Conservation (phyloP, 2,888 invertebrate genomes). For the Thymelicus acteon region DNA sequence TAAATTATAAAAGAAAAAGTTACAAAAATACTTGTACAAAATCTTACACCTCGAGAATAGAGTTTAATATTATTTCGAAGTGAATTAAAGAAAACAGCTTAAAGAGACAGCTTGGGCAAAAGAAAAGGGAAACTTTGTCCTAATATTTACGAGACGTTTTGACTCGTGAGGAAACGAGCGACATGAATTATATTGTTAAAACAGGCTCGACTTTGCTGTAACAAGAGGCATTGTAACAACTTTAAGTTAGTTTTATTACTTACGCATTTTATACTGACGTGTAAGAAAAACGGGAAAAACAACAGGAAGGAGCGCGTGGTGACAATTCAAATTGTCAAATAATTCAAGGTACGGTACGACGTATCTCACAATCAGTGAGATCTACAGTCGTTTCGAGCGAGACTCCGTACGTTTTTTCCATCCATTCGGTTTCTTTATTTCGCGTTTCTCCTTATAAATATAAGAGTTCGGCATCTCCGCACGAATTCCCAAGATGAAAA, state of each 20-base stretch:
- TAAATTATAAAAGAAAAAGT: constrained; percentile 25
- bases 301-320: constrained; percentile 62
- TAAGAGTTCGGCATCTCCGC: constrained; percentile 76
- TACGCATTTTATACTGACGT: constrained; percentile 59
- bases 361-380: constrained; percentile 81
- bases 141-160: constrained; percentile 46
- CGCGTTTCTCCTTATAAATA: constrained; percentile 77
- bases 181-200: constrained; percentile 62
- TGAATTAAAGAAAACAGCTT: constrained; percentile 39
- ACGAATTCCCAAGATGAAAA: constrained; percentile 81
- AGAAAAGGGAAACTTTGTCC: constrained; percentile 35
- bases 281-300: constrained; percentile 58
- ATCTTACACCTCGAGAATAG: constrained; percentile 3
- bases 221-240: constrained; percentile 56
- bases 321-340: constrained; percentile 80
- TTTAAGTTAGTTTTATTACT: constrained; percentile 64
- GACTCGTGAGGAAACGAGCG: constrained; percentile 39
- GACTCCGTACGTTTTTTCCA: constrained; percentile 65
- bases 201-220: constrained; percentile 54
- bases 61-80: constrained; percentile 15
- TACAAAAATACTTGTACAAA: neutral
- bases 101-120: constrained; percentile 25
- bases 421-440: constrained; percentile 79
- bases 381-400: constrained; percentile 68
- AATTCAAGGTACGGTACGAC: constrained; percentile 75